Evolutionary conservation across 2,888 invertebrate species (phyloP).

Genomic region (Sinhomidia bicolor): DNA sequence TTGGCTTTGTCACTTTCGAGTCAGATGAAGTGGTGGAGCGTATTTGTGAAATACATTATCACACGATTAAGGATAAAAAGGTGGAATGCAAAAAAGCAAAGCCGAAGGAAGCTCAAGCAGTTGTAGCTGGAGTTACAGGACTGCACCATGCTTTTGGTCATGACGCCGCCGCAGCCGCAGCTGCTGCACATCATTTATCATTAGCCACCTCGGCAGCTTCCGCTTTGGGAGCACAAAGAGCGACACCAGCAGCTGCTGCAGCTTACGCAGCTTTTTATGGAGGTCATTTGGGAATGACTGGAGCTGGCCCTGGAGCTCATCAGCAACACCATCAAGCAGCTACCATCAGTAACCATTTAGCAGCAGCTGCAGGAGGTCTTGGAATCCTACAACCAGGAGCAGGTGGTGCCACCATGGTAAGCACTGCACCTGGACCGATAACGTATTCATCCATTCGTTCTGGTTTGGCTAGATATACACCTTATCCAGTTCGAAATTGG

Average conservation of each 20-base stretch:
- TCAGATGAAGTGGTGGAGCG: conserved; percentile 95
- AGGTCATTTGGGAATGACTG: conserved; percentile 59
- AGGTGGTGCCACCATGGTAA: conserved; percentile 82
- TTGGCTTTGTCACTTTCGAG: conserved; percentile 95
- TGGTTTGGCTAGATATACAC: conserved; percentile 60
- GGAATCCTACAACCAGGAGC: conserved; percentile 79
- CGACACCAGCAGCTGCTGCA: conserved; percentile 53
- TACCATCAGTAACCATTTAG: conserved; percentile 40
- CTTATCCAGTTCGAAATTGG: conserved; percentile 56
- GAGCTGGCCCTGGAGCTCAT: conserved; percentile 18
- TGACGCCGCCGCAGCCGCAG: conserved; percentile 77
- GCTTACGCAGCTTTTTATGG: conserved; percentile 64
- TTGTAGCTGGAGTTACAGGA: conserved; percentile 57
- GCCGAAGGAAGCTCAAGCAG: conserved; percentile 57
- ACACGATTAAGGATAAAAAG: conserved; percentile 95
- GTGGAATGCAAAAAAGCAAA: conserved; percentile 93
- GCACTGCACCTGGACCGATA: conserved; percentile 86
- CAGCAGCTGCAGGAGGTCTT: conserved; percentile 55
- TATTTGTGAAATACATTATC: conserved; percentile 96
- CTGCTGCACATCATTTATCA: conserved; percentile 82
- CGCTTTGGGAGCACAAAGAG: conserved; percentile 51
- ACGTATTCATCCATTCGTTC: conserved; percentile 81
- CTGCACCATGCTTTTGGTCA: conserved; percentile 52
- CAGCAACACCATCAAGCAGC: conserved; percentile 46
- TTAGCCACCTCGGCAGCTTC: conserved; percentile 82